Percentiles rank a stretch among this genome's conserved stretches.
phyloP scores from a whole-genome alignment of 2,888 invertebrate species.

The Drosophila mimica region DNA sequence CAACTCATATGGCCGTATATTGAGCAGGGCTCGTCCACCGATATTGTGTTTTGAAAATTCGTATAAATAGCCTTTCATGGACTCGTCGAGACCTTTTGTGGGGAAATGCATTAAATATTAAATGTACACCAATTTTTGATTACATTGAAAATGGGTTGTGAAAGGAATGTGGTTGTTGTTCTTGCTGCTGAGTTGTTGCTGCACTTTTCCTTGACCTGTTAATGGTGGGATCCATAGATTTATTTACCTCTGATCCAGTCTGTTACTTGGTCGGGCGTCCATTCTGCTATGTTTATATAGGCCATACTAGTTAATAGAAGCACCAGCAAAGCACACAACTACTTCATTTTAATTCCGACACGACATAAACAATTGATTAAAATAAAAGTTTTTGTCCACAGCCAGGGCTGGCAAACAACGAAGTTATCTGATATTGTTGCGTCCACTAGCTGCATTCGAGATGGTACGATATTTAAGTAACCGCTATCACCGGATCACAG shows the following conservation, averaged over 20 bases:
- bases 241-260: conserved; percentile 94
- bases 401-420: conserved; percentile 49
- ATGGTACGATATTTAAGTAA: conserved; percentile 24
- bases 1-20: conserved; percentile 94
- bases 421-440: conserved; percentile 55
- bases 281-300: conserved; percentile 94
- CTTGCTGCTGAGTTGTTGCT: conserved; percentile 37
- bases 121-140: neutral
- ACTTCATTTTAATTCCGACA: conserved; percentile 58
- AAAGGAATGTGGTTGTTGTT: conserved; percentile 48
- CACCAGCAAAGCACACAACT: conserved; percentile 46
- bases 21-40: conserved; percentile 91
- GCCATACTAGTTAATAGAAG: conserved; percentile 86
- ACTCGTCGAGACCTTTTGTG: conserved; percentile 83
- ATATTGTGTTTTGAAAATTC: conserved; percentile 92
- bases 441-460: conserved; percentile 50
- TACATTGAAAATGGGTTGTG: conserved; percentile 34
- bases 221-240: conserved; percentile 22
- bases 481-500: conserved; percentile 8
- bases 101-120: conserved; percentile 3
- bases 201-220: conserved; percentile 77
- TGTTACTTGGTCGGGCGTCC: conserved; percentile 95
- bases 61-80: conserved; percentile 92
- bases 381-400: conserved; percentile 57
- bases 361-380: conserved; percentile 67